phyloP scores from a whole-genome alignment of 2,888 invertebrate genomes.

The Cloeon dipterum region DNA sequence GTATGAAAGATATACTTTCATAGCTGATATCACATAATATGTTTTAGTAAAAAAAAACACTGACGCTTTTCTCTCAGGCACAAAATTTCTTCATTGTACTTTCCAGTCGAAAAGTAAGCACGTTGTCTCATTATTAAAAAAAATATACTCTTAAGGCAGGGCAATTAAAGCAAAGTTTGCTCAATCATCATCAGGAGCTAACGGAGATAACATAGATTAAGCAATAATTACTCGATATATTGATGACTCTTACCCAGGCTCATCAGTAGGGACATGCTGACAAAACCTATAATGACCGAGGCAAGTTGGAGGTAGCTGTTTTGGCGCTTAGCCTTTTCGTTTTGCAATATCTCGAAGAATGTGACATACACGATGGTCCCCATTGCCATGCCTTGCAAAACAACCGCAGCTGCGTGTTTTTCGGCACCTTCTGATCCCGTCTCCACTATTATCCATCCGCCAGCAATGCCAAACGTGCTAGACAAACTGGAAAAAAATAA shows the following conservation, averaged over 20 bases:
- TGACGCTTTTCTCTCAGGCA: too few relatives aligned
- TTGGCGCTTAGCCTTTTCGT: slow-evolving; percentile 34
- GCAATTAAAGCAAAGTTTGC: too few relatives aligned
- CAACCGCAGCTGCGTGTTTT: slow-evolving; percentile 6
- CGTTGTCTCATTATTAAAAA: too few relatives aligned
- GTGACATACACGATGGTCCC: slow-evolving; percentile 30
- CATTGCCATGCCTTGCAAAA: slow-evolving; percentile 24
- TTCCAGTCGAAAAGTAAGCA: too few relatives aligned
- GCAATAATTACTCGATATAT: too few relatives aligned
- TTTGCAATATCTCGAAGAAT: slow-evolving; percentile 46
- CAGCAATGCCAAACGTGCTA: slow-evolving; percentile 20
- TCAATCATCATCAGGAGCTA: not conserved
- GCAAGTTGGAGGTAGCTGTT: slow-evolving; percentile 30
- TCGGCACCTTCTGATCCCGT: not conserved
- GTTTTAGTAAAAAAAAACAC: too few relatives aligned
- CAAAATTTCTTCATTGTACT: too few relatives aligned
- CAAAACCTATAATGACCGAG: slow-evolving; percentile 30
- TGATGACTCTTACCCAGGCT: not conserved
- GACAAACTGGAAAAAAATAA: slow-evolving; percentile 19
- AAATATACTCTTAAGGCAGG: too few relatives aligned
- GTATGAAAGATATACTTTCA: too few relatives aligned
- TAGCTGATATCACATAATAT: too few relatives aligned
- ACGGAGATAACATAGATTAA: too few relatives aligned
- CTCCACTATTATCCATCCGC: slow-evolving; percentile 17
- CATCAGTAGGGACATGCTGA: slow-evolving; percentile 23